Conservation (phyloP, 2,797 vertebrate species). For the Peromyscus eremicus region DNA sequence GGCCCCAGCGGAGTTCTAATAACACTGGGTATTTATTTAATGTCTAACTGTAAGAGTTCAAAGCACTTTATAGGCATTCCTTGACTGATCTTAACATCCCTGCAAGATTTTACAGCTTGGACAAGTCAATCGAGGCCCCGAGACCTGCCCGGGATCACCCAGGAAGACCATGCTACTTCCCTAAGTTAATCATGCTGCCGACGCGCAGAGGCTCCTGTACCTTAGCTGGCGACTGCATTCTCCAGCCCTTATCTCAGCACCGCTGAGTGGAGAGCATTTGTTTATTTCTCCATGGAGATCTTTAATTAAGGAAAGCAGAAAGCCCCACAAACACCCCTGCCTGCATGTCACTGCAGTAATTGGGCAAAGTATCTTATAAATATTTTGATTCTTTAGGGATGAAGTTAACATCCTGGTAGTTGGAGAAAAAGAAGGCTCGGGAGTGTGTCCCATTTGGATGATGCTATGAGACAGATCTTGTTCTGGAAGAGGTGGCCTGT, state of each 20-base stretch:
- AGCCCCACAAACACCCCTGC: slow-evolving; percentile 43
- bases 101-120: slow-evolving; percentile 70
- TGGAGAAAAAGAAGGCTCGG: background rate
- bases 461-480: background rate
- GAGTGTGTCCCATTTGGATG: background rate
- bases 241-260: slow-evolving; percentile 18
- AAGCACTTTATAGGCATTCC: slow-evolving; percentile 78
- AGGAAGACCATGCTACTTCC: slow-evolving; percentile 34
- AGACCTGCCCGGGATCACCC: slow-evolving; percentile 67
- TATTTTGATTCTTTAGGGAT: slow-evolving; percentile 56
- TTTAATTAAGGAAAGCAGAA: slow-evolving; percentile 68
- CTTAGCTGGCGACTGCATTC: background rate
- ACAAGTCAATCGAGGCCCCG: slow-evolving; percentile 9
- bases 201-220: background rate
- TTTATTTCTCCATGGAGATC: slow-evolving; percentile 72
- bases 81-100: slow-evolving; percentile 69
- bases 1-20: slow-evolving; percentile 69
- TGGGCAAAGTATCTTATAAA: slow-evolving; percentile 59
- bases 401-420: background rate
- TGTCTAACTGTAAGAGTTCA: slow-evolving; percentile 80
- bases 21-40: slow-evolving; percentile 81
- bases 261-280: slow-evolving; percentile 9
- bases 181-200: background rate
- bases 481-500: accelerated
- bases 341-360: slow-evolving; percentile 40